Percentiles rank a stretch among this genome's conserved stretches.
Evolutionary conservation across 37 sponge, comb jelly and placozoan genomes (phyloP).

Genomic region (Ephydatia muelleri): DNA sequence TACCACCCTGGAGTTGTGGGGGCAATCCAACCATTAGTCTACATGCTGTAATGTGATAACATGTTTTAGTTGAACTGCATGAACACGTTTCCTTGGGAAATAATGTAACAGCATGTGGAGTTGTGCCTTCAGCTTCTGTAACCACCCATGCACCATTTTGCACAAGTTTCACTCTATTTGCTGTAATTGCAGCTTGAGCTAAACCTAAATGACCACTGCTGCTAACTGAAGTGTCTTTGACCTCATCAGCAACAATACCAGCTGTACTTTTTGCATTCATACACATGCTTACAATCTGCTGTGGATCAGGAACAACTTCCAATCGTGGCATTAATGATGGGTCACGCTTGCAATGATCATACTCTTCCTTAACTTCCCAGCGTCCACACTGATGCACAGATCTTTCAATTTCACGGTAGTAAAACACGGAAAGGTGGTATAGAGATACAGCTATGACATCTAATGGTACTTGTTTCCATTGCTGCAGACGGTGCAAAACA

Average conservation of each 20-base stretch:
- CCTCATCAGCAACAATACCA: constrained; percentile 6
- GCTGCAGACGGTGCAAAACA: no score
- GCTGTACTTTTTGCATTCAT: background rate
- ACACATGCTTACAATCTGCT: constrained; percentile 7
- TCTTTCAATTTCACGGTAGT: constrained; percentile 17
- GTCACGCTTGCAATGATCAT: background rate
- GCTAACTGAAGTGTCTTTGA: background rate
- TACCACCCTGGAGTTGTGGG: background rate
- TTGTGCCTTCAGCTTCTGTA: constrained; percentile 7
- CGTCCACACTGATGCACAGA: constrained; percentile 21
- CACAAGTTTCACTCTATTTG: constrained; percentile 5
- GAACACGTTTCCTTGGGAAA: constrained; percentile 25
- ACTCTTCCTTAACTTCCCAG: constrained; percentile 25
- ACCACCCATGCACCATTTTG: constrained; percentile 23
- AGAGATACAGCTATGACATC: constrained; percentile 9
- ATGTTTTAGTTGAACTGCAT: constrained; percentile 13
- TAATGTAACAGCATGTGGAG: constrained; percentile 8
- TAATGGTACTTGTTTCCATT: constrained; percentile 26
- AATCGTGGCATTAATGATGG: background rate
- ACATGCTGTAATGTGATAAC: constrained; percentile 28
- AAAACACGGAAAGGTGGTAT: constrained; percentile 12
- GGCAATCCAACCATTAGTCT: constrained; percentile 14
- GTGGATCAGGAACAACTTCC: constrained; percentile 3
- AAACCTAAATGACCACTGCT: constrained; percentile 4
- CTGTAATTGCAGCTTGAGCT: constrained; percentile 7